phyloP scores from a whole-genome alignment of 30 jellyfish, hydroid and myxozoan species.

The Nemopilema nomurai region DNA sequence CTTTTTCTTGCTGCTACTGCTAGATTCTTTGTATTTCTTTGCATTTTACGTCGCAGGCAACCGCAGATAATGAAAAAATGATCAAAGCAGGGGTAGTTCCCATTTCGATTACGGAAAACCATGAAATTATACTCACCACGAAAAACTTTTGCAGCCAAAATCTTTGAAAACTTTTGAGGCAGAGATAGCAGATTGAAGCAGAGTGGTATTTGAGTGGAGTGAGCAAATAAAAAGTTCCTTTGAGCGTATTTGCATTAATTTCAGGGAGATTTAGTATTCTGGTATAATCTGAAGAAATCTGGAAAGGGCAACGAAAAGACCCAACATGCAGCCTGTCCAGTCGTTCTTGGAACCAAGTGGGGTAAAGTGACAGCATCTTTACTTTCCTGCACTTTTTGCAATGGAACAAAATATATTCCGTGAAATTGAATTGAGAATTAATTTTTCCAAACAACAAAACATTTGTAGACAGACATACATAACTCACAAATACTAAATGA shows the following conservation, averaged over 20 bases:
- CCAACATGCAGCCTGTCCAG: conserved; percentile 98
- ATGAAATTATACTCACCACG: too few relatives aligned
- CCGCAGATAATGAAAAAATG: too few relatives aligned
- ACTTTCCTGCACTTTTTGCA: neutral
- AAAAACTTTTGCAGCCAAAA: neutral
- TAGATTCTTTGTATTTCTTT: too few relatives aligned
- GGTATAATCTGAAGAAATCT: conserved; percentile 83
- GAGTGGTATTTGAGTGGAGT: too few relatives aligned
- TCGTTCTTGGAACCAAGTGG: conserved; percentile 91
- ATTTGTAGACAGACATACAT: too few relatives aligned
- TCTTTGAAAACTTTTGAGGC: neutral
- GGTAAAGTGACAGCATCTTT: conserved; percentile 36
- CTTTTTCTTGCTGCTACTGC: neutral
- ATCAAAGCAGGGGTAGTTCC: too few relatives aligned
- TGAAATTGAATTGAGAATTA: neutral
- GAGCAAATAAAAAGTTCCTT: too few relatives aligned
- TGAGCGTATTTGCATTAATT: too few relatives aligned
- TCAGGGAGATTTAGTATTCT: conserved; percentile 91
- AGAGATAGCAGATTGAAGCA: too few relatives aligned
- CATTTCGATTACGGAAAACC: too few relatives aligned
- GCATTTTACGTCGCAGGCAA: too few relatives aligned
- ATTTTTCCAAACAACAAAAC: neutral
- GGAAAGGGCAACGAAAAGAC: conserved; percentile 84
- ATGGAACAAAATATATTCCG: neutral
- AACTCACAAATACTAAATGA: too few relatives aligned